Evolutionary conservation across 2,888 invertebrate species (phyloP), one percentile per base, ranked within the genome.

Genomic region (Spisula subtruncata): DNA sequence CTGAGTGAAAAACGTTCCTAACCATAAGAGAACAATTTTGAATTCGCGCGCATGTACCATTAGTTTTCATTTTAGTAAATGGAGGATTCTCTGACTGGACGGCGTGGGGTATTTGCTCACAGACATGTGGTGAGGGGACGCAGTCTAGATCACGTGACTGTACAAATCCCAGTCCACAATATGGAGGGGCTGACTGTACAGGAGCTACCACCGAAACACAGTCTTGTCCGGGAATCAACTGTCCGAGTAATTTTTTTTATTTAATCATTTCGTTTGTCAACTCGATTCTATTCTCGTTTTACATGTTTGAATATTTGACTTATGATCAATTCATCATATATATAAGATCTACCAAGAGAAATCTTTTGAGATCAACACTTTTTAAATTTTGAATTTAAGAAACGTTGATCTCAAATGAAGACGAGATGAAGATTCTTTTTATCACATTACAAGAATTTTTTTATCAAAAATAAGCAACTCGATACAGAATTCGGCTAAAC

Each of bases 101-200:
- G 12, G 56, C 32, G 14, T 83, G 82, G 82, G 32, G 12, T 25
- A 18, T 32, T 8, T 88, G 88, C 48, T 29, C 85, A 12, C 8
- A 20, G 16, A 81, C 81, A 51, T 85, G 89, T 71, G 89, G 81
- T 46, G 60, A 35, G 18, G 86, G 89, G n/a, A 48, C 35, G 29
- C 66, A 84, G 35, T 56, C 71, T 20, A 79, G 89, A 48, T 29
- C 83, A 35, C 75, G 84, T 18, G 35, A 14, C 4, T 89, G 89
- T 82, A 66, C 66, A 16, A 86, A 89, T 35, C 89, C 89, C 10
- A 51, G n/a, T 32, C 89, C 89, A 2, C 66, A 86, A 18, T 84
- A 51, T 66, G 89, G 89, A 10, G 86, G 89, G 0, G 32, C 16
- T 14, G 18, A 32, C 25, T 89, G 89, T 86, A 35, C 25, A 4